These are phyloP conservation scores for Sycophila sp. DNA, from an alignment of 1,140 invertebrate genomes.

Conservation along the genomic window DNA sequence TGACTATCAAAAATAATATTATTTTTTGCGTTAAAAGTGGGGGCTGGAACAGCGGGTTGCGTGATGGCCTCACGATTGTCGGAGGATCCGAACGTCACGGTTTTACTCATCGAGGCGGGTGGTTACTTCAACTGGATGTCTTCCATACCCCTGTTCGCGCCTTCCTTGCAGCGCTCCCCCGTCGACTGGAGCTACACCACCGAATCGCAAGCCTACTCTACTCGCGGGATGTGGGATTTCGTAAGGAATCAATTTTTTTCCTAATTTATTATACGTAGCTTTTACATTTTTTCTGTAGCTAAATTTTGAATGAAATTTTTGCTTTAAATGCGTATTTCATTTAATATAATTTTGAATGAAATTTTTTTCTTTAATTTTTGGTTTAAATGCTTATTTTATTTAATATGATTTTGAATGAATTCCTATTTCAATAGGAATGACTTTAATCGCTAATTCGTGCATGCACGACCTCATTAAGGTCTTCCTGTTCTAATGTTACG, in stretches of 20 bases:
- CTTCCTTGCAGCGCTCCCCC: slow-evolving; percentile 71
- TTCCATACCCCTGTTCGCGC: slow-evolving; percentile 72
- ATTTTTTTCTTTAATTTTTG: no score
- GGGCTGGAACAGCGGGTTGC: slow-evolving; percentile 83
- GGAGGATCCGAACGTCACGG: slow-evolving; percentile 69
- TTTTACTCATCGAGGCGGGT: slow-evolving; percentile 78
- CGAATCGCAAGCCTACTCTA: slow-evolving; percentile 72
- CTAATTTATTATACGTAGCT: no score
- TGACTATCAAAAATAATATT: slow-evolving; percentile 4
- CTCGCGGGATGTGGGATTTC: slow-evolving; percentile 70
- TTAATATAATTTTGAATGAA: no score
- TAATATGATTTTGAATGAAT: no score
- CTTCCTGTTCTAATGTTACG: no score
- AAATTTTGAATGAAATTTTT: no score
- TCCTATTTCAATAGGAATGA: no score
- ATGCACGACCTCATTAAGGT: no score
- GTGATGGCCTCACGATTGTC: slow-evolving; percentile 78
- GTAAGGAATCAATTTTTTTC: slow-evolving; percentile 57
- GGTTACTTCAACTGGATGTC: slow-evolving; percentile 73
- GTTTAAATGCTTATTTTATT: no score
- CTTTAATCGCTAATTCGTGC: no score
- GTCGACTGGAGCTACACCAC: slow-evolving; percentile 75
- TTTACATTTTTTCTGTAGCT: no score
- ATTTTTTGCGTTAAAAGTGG: slow-evolving; percentile 68
- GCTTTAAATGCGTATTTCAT: no score